A percentile compares a stretch with the other conserved stretches of the same genome.
Conservation (phyloP, 2,113 vertebrate genomes). For the Cheilinus undulatus region DNA sequence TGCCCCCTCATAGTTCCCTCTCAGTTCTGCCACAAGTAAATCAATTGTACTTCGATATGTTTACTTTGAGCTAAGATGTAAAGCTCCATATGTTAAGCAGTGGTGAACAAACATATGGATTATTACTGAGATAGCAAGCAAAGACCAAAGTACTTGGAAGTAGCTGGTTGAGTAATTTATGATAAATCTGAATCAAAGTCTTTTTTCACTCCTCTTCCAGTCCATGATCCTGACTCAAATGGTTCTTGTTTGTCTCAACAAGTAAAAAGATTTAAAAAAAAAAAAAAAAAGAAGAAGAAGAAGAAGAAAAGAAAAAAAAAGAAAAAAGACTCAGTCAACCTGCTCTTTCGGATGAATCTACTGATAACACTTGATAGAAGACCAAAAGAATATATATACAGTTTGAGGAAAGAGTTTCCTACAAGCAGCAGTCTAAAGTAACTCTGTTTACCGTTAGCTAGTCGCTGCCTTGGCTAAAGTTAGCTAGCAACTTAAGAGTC, state of each 20-base stretch:
- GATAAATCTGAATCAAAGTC: background rate
- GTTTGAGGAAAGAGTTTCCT: too few relatives aligned
- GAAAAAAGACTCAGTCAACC: background rate
- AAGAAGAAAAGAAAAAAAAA: too few relatives aligned
- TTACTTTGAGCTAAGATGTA: background rate
- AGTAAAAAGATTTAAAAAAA: too few relatives aligned
- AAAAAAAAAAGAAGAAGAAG: too few relatives aligned
- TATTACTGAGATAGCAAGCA: background rate
- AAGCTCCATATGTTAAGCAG: background rate
- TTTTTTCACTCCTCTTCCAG: background rate
- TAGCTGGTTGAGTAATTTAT: background rate
- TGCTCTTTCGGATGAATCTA: background rate
- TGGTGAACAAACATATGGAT: background rate
- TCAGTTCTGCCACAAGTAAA: background rate
- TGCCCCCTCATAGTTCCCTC: background rate
- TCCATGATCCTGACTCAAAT: background rate
- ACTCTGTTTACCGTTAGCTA: slow-evolving; percentile 58
- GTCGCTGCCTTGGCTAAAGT: slow-evolving; percentile 57
- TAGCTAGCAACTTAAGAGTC: slow-evolving; percentile 44
- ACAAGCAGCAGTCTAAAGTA: background rate
- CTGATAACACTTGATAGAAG: background rate
- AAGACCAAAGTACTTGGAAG: background rate
- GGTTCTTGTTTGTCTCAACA: slow-evolving; percentile 12
- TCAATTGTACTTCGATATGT: background rate
- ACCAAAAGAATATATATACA: background rate